A percentile compares a stretch with the other conserved stretches of the same genome.
These are phyloP conservation scores for Xylota sylvarum DNA, from an alignment of 2,888 invertebrate genomes.

Conservation along the genomic window DNA sequence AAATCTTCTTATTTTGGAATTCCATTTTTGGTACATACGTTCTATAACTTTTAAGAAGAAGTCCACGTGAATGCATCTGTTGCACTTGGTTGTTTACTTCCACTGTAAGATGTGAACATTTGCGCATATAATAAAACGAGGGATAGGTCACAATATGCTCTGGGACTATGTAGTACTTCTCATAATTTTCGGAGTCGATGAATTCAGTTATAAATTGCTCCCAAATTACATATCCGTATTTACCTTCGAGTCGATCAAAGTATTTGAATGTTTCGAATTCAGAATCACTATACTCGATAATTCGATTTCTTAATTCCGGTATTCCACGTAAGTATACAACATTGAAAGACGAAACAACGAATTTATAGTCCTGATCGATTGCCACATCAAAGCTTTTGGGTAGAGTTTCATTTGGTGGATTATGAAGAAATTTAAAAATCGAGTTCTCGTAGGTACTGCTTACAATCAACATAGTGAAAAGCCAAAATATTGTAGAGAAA, in stretches of 20 bases:
- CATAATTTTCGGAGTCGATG: background rate
- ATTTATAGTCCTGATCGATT: constrained; percentile 10
- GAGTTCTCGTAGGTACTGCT: constrained; percentile 39
- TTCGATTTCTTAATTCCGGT: background rate
- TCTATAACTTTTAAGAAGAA: background rate
- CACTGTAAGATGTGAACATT: background rate
- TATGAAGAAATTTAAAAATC: constrained; percentile 29
- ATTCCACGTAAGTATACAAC: background rate
- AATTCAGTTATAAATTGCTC: background rate
- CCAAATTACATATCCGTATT: background rate
- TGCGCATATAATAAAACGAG: background rate
- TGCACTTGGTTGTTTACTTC: background rate
- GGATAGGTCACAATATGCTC: background rate
- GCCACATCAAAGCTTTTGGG: constrained; percentile 11
- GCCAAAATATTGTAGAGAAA: constrained; percentile 7
- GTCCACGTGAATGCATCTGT: background rate
- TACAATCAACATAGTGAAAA: constrained; percentile 16
- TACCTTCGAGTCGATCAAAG: background rate
- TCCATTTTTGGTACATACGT: too few relatives aligned
- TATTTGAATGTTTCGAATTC: background rate
- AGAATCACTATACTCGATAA: background rate
- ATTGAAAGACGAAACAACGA: background rate
- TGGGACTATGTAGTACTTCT: background rate
- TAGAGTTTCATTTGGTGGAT: background rate
- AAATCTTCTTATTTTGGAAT: background rate